Conservation (phyloP, 2,113 vertebrate genomes). For the Ictidomys tridecemlineatus region DNA sequence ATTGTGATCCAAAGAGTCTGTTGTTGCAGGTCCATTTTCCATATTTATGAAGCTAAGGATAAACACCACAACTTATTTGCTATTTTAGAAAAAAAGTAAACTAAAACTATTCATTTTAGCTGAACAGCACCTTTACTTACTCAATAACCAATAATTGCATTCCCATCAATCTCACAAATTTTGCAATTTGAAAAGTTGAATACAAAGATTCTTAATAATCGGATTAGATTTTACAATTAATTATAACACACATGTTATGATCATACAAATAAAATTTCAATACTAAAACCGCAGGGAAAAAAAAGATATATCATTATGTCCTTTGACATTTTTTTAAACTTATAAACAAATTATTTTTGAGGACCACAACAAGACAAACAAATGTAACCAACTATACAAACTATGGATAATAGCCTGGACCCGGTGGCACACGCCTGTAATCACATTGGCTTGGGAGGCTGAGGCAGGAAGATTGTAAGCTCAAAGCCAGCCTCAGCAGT, state of each 20-base stretch:
- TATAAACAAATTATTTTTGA: conserved; percentile 79
- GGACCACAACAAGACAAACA: conserved; percentile 81
- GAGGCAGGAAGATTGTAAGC: no score
- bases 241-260: conserved; percentile 46
- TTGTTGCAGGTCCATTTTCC: conserved; percentile 2
- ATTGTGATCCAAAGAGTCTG: not conserved
- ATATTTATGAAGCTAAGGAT: conserved; percentile 61
- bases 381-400: conserved; percentile 86
- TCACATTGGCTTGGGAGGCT: no score
- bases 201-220: conserved; percentile 61
- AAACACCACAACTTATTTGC: conserved; percentile 52
- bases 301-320: conserved; percentile 57
- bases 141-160: not conserved
- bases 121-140: conserved; percentile 39
- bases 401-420: conserved; percentile 76
- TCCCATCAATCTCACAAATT: conserved; percentile 21
- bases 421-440: no score
- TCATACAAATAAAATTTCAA: not conserved
- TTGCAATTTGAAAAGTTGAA: conserved; percentile 61
- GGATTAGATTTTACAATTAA: conserved; percentile 72
- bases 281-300: conserved; percentile 68
- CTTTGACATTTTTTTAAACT: conserved; percentile 76
- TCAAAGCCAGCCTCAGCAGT: no score
- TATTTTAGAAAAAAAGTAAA: conserved; percentile 72
- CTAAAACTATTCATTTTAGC: conserved; percentile 39